Evolutionary conservation across 2,797 vertebrate species (phyloP).

Genomic region (Sebastes hubbsi): DNA sequence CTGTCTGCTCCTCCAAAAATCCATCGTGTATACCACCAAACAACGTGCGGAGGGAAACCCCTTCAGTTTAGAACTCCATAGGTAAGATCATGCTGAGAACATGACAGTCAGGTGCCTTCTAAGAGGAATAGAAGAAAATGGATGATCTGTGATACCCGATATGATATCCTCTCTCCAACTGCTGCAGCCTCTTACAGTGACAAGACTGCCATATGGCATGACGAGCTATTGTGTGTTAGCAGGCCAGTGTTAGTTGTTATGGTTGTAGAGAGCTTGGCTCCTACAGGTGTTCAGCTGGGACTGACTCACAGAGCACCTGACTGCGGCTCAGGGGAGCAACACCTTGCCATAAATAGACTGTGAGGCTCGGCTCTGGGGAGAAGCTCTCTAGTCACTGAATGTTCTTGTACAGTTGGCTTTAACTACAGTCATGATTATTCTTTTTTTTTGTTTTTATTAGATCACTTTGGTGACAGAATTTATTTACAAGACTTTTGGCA

Average conservation of each 20-base stretch:
- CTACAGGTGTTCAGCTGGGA: constrained; percentile 11
- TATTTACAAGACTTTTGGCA: background rate
- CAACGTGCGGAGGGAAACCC: background rate
- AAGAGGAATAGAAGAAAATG: background rate
- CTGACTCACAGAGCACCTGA: constrained; percentile 2
- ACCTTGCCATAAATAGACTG: background rate
- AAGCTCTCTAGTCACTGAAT: background rate
- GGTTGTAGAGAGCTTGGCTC: background rate
- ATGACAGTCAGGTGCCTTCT: background rate
- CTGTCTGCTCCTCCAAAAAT: background rate
- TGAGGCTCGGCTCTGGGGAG: background rate
- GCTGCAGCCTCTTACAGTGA: background rate
- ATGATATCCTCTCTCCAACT: background rate
- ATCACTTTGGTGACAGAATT: background rate
- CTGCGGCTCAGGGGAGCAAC: constrained; percentile 2
- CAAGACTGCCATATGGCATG: background rate
- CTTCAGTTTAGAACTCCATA: background rate
- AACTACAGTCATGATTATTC: background rate
- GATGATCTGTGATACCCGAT: background rate
- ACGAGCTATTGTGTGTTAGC: background rate
- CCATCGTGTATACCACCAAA: background rate
- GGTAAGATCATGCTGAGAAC: background rate
- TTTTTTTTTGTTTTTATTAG: background rate
- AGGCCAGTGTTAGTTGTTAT: background rate
- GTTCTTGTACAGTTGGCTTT: background rate